These are phyloP conservation scores for Hystrix cristata DNA, from an alignment of 2,113 vertebrate genomes.

Conservation along the genomic window DNA sequence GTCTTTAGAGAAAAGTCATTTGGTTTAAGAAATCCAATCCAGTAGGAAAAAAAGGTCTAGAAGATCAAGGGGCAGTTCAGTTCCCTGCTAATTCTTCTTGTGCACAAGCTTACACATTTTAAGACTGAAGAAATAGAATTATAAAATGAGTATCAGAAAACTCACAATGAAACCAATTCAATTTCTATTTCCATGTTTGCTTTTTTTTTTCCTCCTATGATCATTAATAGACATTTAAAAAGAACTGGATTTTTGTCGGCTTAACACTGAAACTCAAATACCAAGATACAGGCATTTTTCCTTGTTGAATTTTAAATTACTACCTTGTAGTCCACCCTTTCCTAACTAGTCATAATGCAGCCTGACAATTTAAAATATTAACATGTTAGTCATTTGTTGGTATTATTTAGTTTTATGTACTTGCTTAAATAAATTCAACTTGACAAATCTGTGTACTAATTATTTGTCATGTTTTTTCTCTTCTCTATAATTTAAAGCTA, in stretches of 20 bases:
- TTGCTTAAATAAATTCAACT: conserved; percentile 45
- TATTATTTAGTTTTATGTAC: conserved; percentile 59
- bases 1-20: neutral
- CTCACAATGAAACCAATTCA: neutral
- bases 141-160: neutral
- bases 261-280: conserved; percentile 28
- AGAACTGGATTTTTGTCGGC: neutral
- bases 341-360: conserved; percentile 59
- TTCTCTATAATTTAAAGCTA: conserved; percentile 75
- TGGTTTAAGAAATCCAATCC: neutral
- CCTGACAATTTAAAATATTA: conserved; percentile 62
- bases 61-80: neutral
- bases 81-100: neutral
- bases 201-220: neutral
- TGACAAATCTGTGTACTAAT: conserved; percentile 66
- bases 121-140: conserved; percentile 6
- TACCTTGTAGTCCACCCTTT: neutral
- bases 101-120: neutral
- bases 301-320: conserved; percentile 32
- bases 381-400: conserved; percentile 52
- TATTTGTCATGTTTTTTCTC: conserved; percentile 60
- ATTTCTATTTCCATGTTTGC: neutral
- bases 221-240: conserved; percentile 9
- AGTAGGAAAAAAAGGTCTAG: neutral
- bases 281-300: neutral